These are phyloP conservation scores for Pipa parva DNA, from an alignment of 2,113 vertebrate species.

Conservation along the genomic window DNA sequence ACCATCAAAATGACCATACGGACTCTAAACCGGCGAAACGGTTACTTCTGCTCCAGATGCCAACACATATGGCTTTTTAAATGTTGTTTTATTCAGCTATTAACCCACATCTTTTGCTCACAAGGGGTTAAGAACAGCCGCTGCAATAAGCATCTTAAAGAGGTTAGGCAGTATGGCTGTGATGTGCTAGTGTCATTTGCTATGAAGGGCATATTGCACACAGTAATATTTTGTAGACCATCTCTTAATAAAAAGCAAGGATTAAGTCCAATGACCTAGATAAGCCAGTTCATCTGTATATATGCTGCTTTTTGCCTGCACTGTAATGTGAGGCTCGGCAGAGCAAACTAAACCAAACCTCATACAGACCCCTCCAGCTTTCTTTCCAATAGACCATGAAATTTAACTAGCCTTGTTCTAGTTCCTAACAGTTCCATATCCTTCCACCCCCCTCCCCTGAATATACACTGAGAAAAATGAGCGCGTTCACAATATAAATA, in stretches of 20 bases:
- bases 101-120: neutral
- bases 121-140: conserved; percentile 12
- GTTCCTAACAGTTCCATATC: neutral
- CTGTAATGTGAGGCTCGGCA: conserved; percentile 19
- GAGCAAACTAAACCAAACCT: conserved; percentile 30
- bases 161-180: neutral
- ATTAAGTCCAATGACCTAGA: conserved; percentile 42
- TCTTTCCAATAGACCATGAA: conserved; percentile 35
- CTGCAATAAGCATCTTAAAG: neutral
- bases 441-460: neutral
- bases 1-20: conserved; percentile 2
- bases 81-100: conserved; percentile 2
- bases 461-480: neutral
- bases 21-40: conserved; percentile 8
- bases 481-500: neutral
- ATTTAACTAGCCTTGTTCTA: neutral
- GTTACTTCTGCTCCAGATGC: conserved; percentile 20
- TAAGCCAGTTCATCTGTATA: conserved; percentile 32
- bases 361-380: conserved; percentile 25
- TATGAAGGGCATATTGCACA: conserved; percentile 18
- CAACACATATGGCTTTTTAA: neutral
- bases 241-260: conserved; percentile 39
- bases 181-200: neutral
- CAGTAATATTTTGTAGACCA: conserved; percentile 29
- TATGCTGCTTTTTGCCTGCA: conserved; percentile 24